These are phyloP conservation scores for Enteromius radiatus DNA, from an alignment of 2,797 vertebrate species.

Conservation along the genomic window DNA sequence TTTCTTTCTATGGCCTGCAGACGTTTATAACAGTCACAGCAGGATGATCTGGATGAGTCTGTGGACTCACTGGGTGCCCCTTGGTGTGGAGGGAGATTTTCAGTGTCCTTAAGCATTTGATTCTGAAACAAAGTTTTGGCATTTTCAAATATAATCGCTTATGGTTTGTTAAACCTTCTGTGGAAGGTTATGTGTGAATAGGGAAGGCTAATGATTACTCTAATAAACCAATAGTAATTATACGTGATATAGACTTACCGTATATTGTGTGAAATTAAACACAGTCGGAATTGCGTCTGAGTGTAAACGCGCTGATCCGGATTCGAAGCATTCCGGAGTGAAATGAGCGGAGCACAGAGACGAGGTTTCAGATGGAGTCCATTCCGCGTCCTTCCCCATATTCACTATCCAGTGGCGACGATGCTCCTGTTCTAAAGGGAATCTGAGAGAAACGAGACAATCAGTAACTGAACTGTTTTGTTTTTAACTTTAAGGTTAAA, in stretches of 20 bases:
- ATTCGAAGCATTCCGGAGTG: conserved; percentile 48
- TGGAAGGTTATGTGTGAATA: too few relatives aligned
- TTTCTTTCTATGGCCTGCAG: conserved; percentile 28
- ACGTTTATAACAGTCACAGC: conserved; percentile 44
- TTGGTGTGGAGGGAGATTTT: conserved; percentile 5
- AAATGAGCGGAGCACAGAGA: conserved; percentile 49
- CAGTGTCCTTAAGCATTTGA: conserved; percentile 2
- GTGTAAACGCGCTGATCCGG: conserved; percentile 25
- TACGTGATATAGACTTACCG: conserved; percentile 2
- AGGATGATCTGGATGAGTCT: neutral
- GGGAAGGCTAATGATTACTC: neutral
- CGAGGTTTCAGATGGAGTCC: conserved; percentile 37
- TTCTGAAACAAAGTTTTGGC: neutral
- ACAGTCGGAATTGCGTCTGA: conserved; percentile 36
- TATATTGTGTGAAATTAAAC: conserved; percentile 5
- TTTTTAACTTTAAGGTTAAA: neutral
- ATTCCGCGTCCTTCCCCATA: conserved; percentile 28
- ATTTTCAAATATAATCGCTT: neutral
- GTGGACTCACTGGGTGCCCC: neutral
- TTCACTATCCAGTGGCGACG: conserved; percentile 38
- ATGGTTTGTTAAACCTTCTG: neutral
- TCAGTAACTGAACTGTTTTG: neutral
- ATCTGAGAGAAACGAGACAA: conserved; percentile 3
- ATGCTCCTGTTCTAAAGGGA: conserved; percentile 34
- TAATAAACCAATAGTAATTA: neutral